A percentile compares a stretch with the other conserved stretches of the same genome.
phyloP scores from a whole-genome alignment of 2,113 vertebrate genomes.

The Clarias batrachus region DNA sequence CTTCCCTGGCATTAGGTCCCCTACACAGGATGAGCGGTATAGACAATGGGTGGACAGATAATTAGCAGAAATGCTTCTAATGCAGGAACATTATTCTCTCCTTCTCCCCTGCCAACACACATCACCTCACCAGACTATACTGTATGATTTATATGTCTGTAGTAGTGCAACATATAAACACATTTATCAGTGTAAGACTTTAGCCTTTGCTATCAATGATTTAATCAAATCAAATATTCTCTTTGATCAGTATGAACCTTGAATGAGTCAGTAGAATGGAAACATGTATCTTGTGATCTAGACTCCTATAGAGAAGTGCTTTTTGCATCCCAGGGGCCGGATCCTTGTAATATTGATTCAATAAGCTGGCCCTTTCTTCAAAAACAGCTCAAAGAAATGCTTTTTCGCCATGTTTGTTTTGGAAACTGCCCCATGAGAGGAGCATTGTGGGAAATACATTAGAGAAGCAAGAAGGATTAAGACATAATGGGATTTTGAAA shows the following conservation, averaged over 20 bases:
- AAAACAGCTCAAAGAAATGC: conserved; percentile 76
- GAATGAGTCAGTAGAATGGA: conserved; percentile 63
- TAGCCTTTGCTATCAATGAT: conserved; percentile 22
- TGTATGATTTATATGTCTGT: not conserved
- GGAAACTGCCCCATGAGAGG: conserved; percentile 62
- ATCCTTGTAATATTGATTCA: conserved; percentile 68
- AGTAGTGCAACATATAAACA: not conserved
- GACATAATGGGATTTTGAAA: conserved; percentile 81
- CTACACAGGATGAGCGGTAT: too few relatives aligned
- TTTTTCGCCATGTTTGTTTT: conserved; percentile 72
- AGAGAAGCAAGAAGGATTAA: conserved; percentile 76
- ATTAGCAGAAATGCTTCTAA: not conserved
- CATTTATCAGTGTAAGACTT: not conserved
- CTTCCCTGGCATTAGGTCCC: too few relatives aligned
- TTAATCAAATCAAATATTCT: conserved; percentile 27
- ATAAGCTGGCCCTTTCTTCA: conserved; percentile 64
- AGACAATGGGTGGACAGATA: not conserved
- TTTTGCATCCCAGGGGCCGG: conserved; percentile 63
- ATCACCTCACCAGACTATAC: not conserved
- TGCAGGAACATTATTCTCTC: not conserved
- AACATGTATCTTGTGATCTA: conserved; percentile 53
- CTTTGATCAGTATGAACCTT: conserved; percentile 58
- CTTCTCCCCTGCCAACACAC: not conserved
- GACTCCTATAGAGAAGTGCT: conserved; percentile 52
- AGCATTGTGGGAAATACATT: conserved; percentile 78